Evolutionary conservation across 1,140 invertebrate species (phyloP), one percentile per base, ranked within the genome.

Genomic region (Zaprionus capensis): DNA sequence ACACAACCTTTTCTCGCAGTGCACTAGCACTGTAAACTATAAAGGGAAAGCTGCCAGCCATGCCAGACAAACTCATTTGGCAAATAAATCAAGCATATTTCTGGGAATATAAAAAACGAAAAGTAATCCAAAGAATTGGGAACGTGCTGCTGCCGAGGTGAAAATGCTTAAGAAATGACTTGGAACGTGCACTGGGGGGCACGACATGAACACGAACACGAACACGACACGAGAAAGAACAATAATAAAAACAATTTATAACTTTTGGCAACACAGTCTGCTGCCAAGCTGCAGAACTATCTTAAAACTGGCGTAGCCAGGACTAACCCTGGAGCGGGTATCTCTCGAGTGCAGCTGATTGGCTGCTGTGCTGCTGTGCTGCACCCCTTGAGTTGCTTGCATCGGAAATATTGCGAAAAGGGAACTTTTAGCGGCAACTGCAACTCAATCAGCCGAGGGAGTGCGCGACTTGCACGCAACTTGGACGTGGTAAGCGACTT

Each of bases 361-460:
- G 49, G 38, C 22, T 38, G 36, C 34, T 12, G 11, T 12, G 1
- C 26, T 6, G 28, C 38, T 12, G 24, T 12, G 4, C 41, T 14
- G 46, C 46, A 22, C 38, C 38, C 3, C 17, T 2, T 11, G 36
- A 49, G 70, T 71, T 57, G 31, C 20, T 20, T 46, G 76, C 56
- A 76, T 64, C 46, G 79, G 38, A 74, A 69, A 71, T 72, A 49
- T 68, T 55, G 68, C 61, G 65, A 49, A 66, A 9, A 71, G 20
- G 74, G 38, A 86, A 84, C 61, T 84, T 84, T 79, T 59, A 70
- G 71, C 79, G 53, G 71, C 55, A 55, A 73, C 51, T 86, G 76
- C 80, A 80, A 77, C 80, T 82, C 72, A 81, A 87, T 86, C 76
- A 76, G 69, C 68, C 71, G 46, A 53, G 57, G 36, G 36, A 57